A percentile compares a stretch with the other conserved stretches of the same genome.
These are phyloP conservation scores for Aldabrachelys gigantea DNA, from an alignment of 2,113 vertebrate genomes.

Conservation along the genomic window DNA sequence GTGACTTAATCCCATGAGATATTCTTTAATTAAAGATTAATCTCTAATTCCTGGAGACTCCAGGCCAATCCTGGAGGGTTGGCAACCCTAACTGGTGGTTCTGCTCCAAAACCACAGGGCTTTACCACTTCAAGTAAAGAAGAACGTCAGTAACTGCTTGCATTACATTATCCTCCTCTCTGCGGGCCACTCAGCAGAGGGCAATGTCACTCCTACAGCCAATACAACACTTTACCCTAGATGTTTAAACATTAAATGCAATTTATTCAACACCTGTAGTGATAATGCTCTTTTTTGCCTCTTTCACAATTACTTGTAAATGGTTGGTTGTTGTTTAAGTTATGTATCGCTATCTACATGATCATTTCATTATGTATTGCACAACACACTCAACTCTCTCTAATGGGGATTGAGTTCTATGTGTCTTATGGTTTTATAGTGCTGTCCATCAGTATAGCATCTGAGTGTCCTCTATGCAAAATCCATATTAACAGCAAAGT, in stretches of 20 bases:
- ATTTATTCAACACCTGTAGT: background rate
- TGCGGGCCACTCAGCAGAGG: no score
- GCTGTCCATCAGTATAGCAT: background rate
- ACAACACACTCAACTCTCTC: background rate
- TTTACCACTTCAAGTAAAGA: background rate
- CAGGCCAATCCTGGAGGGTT: no score
- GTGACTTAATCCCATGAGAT: no score
- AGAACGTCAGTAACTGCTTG: background rate
- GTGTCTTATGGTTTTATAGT: background rate
- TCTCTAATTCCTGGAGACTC: no score
- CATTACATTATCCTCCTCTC: fast-evolving
- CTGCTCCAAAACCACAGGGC: background rate
- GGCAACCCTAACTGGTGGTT: background rate
- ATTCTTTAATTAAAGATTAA: no score
- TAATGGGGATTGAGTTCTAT: background rate
- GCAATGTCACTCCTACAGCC: background rate
- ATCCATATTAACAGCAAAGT: background rate
- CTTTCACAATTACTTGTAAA: background rate
- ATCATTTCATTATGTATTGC: background rate
- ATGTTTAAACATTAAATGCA: background rate
- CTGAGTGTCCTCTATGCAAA: background rate
- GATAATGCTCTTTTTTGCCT: background rate
- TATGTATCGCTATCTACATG: background rate
- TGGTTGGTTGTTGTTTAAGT: background rate
- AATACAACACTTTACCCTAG: background rate